These are phyloP conservation scores for Chaetogeoica ovagalla DNA, from an alignment of 2,888 invertebrate species.

Conservation along the genomic window DNA sequence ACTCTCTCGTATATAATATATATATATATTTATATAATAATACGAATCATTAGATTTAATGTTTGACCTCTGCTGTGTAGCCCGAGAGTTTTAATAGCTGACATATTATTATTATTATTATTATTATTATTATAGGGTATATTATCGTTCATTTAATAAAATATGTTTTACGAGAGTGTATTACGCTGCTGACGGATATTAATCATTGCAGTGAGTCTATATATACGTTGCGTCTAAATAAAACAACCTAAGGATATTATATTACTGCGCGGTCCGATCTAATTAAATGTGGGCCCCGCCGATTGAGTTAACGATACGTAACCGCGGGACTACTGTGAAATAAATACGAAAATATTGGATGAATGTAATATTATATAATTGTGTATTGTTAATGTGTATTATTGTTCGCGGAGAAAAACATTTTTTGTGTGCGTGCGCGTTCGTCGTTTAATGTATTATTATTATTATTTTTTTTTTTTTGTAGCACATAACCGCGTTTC, in stretches of 20 bases:
- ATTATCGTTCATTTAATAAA: conserved; percentile 8
- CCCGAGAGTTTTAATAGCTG: not conserved
- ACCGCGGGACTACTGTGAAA: conserved; percentile 12
- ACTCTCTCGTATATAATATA: too few species aligned
- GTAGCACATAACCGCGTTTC: too few species aligned
- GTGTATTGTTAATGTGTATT: not conserved
- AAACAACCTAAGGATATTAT: conserved; percentile 1
- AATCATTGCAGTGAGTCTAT: conserved; percentile 8
- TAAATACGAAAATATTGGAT: not conserved
- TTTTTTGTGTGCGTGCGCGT: too few species aligned
- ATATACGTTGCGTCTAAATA: not conserved
- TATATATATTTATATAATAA: too few species aligned
- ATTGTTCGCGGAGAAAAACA: too few species aligned
- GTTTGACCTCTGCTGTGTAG: not conserved
- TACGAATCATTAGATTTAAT: conserved; percentile 14
- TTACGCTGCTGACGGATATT: conserved; percentile 6
- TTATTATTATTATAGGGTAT: too few species aligned
- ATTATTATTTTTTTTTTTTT: too few species aligned
- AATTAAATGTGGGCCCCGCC: conserved; percentile 15
- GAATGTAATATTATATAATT: not conserved
- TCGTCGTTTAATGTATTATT: too few species aligned
- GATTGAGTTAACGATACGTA: conserved; percentile 17
- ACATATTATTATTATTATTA: conserved; percentile 7
- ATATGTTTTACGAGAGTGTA: not conserved
- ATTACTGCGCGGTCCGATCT: not conserved